phyloP scores from a whole-genome alignment of 2,113 vertebrate genomes.

The Silurus asotus region DNA sequence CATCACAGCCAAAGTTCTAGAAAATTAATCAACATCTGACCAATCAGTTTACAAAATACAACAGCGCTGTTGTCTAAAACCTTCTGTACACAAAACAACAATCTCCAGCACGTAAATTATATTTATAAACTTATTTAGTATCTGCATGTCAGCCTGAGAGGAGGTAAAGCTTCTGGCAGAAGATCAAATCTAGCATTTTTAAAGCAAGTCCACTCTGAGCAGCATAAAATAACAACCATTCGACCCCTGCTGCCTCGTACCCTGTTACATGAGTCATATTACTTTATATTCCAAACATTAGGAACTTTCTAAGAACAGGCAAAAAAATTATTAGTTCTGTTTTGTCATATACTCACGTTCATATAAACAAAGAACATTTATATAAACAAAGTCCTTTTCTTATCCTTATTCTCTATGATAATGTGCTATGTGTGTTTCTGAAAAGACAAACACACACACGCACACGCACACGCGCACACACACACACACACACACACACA shows the following conservation, averaged over 20 bases:
- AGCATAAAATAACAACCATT: not conserved
- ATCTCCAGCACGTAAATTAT: not conserved
- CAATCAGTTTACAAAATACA: too few species aligned
- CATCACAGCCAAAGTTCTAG: too few species aligned
- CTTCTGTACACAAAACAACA: not conserved
- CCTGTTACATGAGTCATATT: slow-evolving; percentile 9
- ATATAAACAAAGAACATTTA: slow-evolving; percentile 6
- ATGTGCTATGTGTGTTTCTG: not conserved
- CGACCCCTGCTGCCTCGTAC: not conserved
- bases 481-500: not conserved
- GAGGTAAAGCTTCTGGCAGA: not conserved
- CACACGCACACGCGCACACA: too few species aligned
- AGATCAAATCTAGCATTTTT: not conserved
- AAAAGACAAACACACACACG: not conserved
- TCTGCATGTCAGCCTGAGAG: not conserved
- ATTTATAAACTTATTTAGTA: not conserved
- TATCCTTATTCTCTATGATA: not conserved
- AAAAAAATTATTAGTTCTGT: not conserved
- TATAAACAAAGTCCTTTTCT: not conserved
- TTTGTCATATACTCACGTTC: not conserved
- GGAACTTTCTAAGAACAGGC: not conserved
- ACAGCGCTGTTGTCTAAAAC: too few species aligned
- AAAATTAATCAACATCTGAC: too few species aligned
- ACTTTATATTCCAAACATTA: slow-evolving; percentile 4
- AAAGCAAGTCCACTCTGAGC: not conserved